Percentiles rank a stretch among this genome's conserved stretches.
phyloP scores from a whole-genome alignment of 2,113 vertebrate species.

The Coryphaenoides rupestris region DNA sequence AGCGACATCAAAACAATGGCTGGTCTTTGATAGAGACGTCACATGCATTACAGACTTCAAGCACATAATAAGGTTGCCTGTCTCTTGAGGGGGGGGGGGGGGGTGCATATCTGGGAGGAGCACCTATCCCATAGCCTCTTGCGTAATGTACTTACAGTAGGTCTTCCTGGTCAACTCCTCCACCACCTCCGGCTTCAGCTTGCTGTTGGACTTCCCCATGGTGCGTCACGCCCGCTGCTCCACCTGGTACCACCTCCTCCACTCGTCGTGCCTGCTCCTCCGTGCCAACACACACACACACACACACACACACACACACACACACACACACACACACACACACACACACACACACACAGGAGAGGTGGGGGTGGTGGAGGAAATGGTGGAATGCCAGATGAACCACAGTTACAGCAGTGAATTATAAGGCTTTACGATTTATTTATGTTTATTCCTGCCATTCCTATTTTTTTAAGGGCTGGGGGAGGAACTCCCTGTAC shows the following conservation, averaged over 20 bases:
- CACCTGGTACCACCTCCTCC: slow-evolving; percentile 48
- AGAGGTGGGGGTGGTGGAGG: slow-evolving; percentile 33
- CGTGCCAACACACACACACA: slow-evolving; percentile 54
- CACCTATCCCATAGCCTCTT: no score
- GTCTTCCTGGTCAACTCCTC: slow-evolving; percentile 92
- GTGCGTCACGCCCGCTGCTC: slow-evolving; percentile 47
- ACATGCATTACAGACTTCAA: no score
- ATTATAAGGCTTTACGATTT: no score
- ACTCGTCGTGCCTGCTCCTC: slow-evolving; percentile 42
- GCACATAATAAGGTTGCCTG: no score
- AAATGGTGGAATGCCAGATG: slow-evolving; percentile 1
- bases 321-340: slow-evolving; percentile 54
- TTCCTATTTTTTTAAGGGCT: slow-evolving; percentile 32
- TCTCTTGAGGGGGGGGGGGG: no score
- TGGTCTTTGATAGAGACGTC: background rate
- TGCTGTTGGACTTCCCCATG: slow-evolving; percentile 96
- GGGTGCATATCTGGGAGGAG: no score
- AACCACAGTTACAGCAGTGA: slow-evolving; percentile 3
- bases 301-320: slow-evolving; percentile 53
- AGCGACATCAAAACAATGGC: slow-evolving; percentile 13
- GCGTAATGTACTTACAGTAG: slow-evolving; percentile 72
- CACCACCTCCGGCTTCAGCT: slow-evolving; percentile 91
- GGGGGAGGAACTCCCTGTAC: slow-evolving; percentile 8
- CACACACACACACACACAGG: slow-evolving; percentile 52
- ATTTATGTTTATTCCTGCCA: no score